phyloP scores from a whole-genome alignment of 2,113 vertebrate genomes.

The Oreotragus oreotragus region DNA sequence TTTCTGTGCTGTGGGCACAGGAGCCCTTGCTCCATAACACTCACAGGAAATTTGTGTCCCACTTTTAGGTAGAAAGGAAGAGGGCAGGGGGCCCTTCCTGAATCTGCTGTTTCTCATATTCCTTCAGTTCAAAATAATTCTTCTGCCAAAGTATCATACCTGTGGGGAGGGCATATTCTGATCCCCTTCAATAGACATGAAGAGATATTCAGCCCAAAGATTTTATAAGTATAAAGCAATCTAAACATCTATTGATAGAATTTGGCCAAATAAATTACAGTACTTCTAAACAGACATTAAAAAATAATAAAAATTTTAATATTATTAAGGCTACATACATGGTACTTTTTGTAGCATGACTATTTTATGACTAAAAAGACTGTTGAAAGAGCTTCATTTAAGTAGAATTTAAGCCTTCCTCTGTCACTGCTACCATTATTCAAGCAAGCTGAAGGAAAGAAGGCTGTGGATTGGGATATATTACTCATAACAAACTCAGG shows the following conservation, averaged over 20 bases:
- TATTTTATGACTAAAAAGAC: neutral
- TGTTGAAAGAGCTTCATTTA: neutral
- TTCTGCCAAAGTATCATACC: neutral
- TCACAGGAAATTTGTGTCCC: no score
- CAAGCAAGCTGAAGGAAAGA: no score
- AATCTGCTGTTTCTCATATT: no score
- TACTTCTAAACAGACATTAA: neutral
- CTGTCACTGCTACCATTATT: no score
- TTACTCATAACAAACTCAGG: no score
- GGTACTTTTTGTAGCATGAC: neutral
- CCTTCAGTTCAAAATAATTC: no score
- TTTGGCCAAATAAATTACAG: neutral
- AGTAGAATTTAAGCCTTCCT: no score
- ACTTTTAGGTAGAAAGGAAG: no score
- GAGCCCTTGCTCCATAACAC: no score
- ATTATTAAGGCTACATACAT: neutral
- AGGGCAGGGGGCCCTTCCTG: no score
- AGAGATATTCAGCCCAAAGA: neutral
- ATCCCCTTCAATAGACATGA: neutral
- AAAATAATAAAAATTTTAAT: neutral
- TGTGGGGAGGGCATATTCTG: neutral
- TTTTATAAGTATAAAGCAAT: neutral
- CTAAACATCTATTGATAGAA: neutral
- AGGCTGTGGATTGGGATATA: no score
- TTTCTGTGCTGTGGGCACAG: no score